Evolutionary conservation across 2,888 invertebrate genomes (phyloP), one percentile per base, ranked within the genome.

Genomic region (Acrobasis repandana): DNA sequence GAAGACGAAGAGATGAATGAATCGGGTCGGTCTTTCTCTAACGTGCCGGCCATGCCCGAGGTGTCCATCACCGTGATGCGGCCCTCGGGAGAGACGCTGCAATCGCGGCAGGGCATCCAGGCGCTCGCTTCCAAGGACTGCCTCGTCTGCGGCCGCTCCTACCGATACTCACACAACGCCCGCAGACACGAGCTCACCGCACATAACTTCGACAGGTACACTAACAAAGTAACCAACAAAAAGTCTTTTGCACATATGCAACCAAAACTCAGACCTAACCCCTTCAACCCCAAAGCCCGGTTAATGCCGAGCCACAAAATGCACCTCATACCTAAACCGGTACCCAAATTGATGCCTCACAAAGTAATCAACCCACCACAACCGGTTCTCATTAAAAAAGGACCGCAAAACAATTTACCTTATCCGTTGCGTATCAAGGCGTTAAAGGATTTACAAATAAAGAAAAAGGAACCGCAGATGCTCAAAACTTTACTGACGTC

Each of bases 111-210:
- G 74, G 91, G 92, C 56, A 90, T 93, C 50, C 91, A 92, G 63
- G 90, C 92, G 67, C 80, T 93, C 1, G 93, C 92, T 1, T 92
- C 92, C 48, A 93, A 93, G 68, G 86, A 92, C 67, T 93, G 93
- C 62, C 86, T 93, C 11, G 88, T 93, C 11, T 93, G 93, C 64
- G 87, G 90, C 8, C 86, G 93, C 33, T 82, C 88, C 9, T 93
- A 93, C 70, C 82, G 92, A 66, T 93, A 93, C 73, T 93, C 93
- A 0, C 93, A 93, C 70, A 93, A 93, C 65, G 93, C 93, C 5
- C 78, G 93, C 52, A 82, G 93, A 28, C 93, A 93, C 65, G 93
- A 93, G 67, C 86, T 93, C 48, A 88, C 86, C 1, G 76, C 93
- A 2, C 93, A 93, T 66, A 80, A 85, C 62, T 93, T 93, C 66